A percentile compares a stretch with the other conserved stretches of the same genome.
phyloP scores from a whole-genome alignment of 2,113 vertebrate genomes.

The Lethenteron reissneri region DNA sequence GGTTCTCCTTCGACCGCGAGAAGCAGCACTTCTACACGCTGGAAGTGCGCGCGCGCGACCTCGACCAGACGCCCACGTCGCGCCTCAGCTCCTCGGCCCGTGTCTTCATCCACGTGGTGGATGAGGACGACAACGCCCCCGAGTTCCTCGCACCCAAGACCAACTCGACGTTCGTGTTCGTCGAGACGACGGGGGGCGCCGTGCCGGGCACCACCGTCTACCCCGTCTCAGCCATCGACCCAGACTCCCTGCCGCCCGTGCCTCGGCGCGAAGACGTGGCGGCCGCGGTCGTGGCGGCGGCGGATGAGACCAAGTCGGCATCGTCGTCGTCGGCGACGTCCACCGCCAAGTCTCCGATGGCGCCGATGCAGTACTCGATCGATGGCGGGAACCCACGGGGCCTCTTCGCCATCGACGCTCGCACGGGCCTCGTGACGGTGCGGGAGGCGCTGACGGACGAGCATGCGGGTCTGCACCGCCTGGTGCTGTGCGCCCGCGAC shows the following conservation, averaged over 20 bases:
- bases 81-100: constrained; percentile 73
- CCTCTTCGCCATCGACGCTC: constrained; percentile 81
- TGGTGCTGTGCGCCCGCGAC: constrained; percentile 83
- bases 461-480: constrained; percentile 68
- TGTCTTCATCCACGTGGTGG: constrained; percentile 81
- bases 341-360: constrained; percentile 14
- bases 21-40: constrained; percentile 96
- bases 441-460: constrained; percentile 60
- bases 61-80: constrained; percentile 86
- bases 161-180: constrained; percentile 69
- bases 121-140: constrained; percentile 96
- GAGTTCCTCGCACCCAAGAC: constrained; percentile 92
- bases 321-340: too few relatives aligned
- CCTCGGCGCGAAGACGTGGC: constrained; percentile 64
- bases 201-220: constrained; percentile 36
- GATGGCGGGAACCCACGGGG: constrained; percentile 83
- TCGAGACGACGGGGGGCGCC: constrained; percentile 57
- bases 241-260: constrained; percentile 62
- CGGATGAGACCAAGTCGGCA: constrained; percentile 31
- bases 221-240: constrained; percentile 49
- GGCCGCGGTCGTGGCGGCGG: constrained; percentile 50
- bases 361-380: constrained; percentile 62
- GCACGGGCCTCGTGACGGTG: constrained; percentile 89
- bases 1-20: constrained; percentile 87
- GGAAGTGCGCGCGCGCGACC: constrained; percentile 86